These are phyloP conservation scores for Sarcophaga carnaria DNA, from an alignment of 2,888 invertebrate genomes.

Conservation along the genomic window DNA sequence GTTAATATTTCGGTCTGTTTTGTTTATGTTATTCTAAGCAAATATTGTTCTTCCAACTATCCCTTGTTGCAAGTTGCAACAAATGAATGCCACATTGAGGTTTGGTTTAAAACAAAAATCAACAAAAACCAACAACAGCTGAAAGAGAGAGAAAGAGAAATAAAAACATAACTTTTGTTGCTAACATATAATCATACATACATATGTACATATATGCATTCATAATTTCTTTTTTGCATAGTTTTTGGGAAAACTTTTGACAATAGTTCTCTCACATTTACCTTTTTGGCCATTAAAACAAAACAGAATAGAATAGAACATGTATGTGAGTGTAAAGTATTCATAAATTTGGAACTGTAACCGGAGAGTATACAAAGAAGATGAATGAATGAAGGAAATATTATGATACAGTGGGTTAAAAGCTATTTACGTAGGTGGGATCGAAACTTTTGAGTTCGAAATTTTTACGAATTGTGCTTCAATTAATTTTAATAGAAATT, in stretches of 20 bases:
- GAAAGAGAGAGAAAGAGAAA: neutral
- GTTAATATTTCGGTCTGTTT: conserved; percentile 39
- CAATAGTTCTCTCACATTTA: conserved; percentile 36
- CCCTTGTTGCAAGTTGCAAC: neutral
- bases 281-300: conserved; percentile 23
- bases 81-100: neutral
- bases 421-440: no score
- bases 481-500: no score
- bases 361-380: no score
- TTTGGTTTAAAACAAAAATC: neutral
- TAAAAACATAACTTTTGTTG: conserved; percentile 12
- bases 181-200: neutral
- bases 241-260: conserved; percentile 40
- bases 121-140: neutral
- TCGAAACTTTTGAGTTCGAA: no score
- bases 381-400: no score
- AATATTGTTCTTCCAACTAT: conserved; percentile 40
- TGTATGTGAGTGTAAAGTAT: no score
- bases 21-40: conserved; percentile 42
- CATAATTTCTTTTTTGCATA: conserved; percentile 16
- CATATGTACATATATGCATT: neutral
- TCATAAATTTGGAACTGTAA: no score
- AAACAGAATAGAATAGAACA: neutral
- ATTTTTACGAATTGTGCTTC: no score
- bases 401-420: no score